Evolutionary conservation across 1,140 invertebrate species (phyloP), one percentile per base, ranked within the genome.

Genomic region (Eupristina koningsbergeri): DNA sequence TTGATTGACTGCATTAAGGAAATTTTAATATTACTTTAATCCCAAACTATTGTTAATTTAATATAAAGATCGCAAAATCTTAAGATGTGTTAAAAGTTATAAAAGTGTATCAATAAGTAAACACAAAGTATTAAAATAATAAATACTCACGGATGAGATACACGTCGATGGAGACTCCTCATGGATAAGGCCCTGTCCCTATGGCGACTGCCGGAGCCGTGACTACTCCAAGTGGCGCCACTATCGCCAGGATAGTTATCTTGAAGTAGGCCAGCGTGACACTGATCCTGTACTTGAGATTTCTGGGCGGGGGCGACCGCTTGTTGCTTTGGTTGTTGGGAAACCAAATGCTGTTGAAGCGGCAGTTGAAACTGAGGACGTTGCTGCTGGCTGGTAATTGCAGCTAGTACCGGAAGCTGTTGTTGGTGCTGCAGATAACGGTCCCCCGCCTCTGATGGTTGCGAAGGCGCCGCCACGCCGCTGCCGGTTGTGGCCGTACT

Each of bases 141-240:
- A 26, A 13, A 58, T 45, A 92, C 91, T 92, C 85, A 92, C 92
- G 92, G 92, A 87, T 92, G 92, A 81, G 92, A 92, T 82, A 92
- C 92, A 80, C 92, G 91, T 63, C 92, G 90, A 85, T 92, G 90
- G 41, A 92, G 88, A 75, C 91, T 92, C 84, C 92, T 91, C 89
- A 92, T 88, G 31, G 92, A 92, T 88, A 89, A 92, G 85, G 90
- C 88, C 88, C 89, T 89, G 41, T 86, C 88, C 76, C 90, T 87
- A 47, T 86, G 86, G 63, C 91, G 89, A 85, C 80, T 50, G 29
- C 69, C 87, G 29, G 88, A 87, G 85, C 82, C 87, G 67, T 87
- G 87, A 84, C 86, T 85, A 84, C 86, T 87, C 69, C 85, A 86
- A 80, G 85, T 87, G 82, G 85, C 83, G 87, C 75, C 87, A 82